A percentile compares a stretch with the other conserved stretches of the same genome.
Conservation (phyloP, 2,113 vertebrate genomes). For the Microcebus murinus region DNA sequence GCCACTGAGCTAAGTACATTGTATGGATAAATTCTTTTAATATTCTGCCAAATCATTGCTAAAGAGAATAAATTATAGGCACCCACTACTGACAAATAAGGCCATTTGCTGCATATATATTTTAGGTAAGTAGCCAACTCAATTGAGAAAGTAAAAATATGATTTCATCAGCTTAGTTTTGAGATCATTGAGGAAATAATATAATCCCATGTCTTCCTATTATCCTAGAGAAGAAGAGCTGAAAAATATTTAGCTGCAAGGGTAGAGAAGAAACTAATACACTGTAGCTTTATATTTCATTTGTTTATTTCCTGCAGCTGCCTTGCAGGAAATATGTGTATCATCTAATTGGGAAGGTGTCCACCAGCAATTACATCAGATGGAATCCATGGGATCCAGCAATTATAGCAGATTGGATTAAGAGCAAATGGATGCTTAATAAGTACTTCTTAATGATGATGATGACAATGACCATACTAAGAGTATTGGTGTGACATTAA, state of each 20-base stretch:
- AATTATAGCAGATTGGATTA: slow-evolving; percentile 62
- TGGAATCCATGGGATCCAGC: slow-evolving; percentile 58
- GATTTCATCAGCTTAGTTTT: slow-evolving; percentile 25
- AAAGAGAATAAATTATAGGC: slow-evolving; percentile 20
- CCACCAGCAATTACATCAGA: slow-evolving; percentile 68
- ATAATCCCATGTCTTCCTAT: neutral
- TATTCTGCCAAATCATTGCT: neutral
- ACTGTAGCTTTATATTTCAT: slow-evolving; percentile 25
- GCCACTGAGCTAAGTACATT: neutral
- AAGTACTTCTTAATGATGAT: slow-evolving; percentile 62
- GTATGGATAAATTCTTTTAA: neutral
- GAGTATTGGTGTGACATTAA: slow-evolving; percentile 20
- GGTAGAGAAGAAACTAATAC: neutral
- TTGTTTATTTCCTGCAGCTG: slow-evolving; percentile 59
- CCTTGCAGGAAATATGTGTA: slow-evolving; percentile 51
- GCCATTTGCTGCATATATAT: neutral
- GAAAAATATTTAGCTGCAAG: neutral
- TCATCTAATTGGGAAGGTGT: slow-evolving; percentile 70
- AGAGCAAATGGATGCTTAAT: slow-evolving; percentile 38
- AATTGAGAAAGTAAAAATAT: neutral
- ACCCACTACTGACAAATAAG: neutral
- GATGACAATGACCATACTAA: slow-evolving; percentile 8
- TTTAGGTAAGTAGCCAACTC: neutral
- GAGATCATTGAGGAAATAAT: neutral
- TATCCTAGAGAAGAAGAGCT: neutral